These are phyloP conservation scores for Karalla daura DNA, from an alignment of 2,797 vertebrate genomes.

Conservation along the genomic window DNA sequence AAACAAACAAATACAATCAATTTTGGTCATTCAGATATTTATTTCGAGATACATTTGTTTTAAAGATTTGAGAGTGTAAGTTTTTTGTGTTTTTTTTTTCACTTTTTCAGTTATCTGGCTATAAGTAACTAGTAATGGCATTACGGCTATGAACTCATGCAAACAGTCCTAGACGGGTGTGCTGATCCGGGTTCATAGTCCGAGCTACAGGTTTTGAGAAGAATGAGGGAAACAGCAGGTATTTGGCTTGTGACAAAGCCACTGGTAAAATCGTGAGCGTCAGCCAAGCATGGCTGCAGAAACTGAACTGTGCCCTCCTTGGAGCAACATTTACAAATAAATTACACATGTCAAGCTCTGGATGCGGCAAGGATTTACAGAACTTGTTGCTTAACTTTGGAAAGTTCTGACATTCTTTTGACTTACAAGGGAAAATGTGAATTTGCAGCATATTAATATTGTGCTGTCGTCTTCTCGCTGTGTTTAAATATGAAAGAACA, in stretches of 20 bases:
- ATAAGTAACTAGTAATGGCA: too few relatives aligned
- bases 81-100: too few relatives aligned
- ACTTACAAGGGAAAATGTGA: not conserved
- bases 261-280: not conserved
- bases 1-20: too few relatives aligned
- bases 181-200: too few relatives aligned
- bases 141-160: too few relatives aligned
- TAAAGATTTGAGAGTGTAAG: too few relatives aligned
- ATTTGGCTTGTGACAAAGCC: not conserved
- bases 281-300: not conserved
- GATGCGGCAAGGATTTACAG: not conserved
- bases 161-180: too few relatives aligned
- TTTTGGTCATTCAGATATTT: too few relatives aligned
- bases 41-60: too few relatives aligned
- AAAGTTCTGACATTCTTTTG: not conserved
- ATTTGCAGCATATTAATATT: not conserved
- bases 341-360: not conserved
- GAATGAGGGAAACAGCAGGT: too few relatives aligned
- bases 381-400: not conserved
- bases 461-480: not conserved
- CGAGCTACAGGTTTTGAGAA: too few relatives aligned
- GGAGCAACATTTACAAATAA: not conserved
- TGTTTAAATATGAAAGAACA: not conserved
- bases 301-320: not conserved
- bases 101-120: too few relatives aligned